Conservation (phyloP, 1,140 invertebrate species). For the Tetramorium simillimum region DNA sequence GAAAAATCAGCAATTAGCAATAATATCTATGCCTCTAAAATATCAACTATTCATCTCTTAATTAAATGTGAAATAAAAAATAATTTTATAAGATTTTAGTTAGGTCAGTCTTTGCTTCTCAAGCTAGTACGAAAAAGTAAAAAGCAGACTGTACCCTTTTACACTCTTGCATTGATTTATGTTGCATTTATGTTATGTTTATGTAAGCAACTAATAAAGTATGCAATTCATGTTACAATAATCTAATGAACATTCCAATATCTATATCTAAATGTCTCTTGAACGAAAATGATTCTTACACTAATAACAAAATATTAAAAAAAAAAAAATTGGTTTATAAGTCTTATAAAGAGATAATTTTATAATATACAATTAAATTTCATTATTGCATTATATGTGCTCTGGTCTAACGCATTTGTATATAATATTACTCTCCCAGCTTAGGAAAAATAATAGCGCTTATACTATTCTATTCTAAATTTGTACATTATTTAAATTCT, state of each 20-base stretch:
- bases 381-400: not conserved
- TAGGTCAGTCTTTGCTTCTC: conserved; percentile 31
- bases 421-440: not conserved
- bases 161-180: conserved; percentile 44
- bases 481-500: not conserved
- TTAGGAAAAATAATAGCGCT: not conserved
- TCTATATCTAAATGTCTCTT: conserved; percentile 34
- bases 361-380: not conserved
- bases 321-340: not conserved
- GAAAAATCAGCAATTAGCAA: not conserved
- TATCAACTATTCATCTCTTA: not conserved
- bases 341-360: not conserved
- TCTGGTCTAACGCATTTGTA: conserved; percentile 2
- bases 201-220: not conserved
- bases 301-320: not conserved
- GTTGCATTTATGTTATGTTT: conserved; percentile 21
- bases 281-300: not conserved
- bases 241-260: conserved; percentile 22
- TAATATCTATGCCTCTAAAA: not conserved
- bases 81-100: conserved; percentile 19
- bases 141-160: conserved; percentile 8
- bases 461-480: conserved; percentile 2
- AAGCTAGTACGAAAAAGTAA: conserved; percentile 14
- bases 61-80: conserved; percentile 19
- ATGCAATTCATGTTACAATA: not conserved